Conservation (phyloP, 2,888 invertebrate species). For the Rhagonycha fulva region DNA sequence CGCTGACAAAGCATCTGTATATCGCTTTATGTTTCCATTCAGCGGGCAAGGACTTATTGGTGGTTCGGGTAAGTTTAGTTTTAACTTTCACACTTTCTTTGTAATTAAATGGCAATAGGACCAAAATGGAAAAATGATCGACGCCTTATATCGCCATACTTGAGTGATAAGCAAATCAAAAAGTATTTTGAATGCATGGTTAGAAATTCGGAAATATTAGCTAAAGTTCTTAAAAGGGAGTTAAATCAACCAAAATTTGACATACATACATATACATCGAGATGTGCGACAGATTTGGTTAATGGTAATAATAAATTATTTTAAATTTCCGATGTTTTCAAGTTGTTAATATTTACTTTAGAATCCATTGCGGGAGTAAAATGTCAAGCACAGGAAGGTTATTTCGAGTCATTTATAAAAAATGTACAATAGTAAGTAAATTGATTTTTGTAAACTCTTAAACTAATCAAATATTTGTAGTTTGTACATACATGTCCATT, state of each 20-base stretch:
- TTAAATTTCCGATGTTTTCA: too few species aligned
- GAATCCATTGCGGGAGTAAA: conserved; percentile 7
- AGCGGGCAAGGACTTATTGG: conserved; percentile 8
- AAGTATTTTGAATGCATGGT: not conserved
- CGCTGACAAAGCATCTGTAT: conserved; percentile 8
- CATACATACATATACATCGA: not conserved
- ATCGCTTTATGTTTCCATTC: conserved; percentile 7
- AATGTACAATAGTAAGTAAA: not conserved
- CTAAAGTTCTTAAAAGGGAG: not conserved
- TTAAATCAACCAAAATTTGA: not conserved
- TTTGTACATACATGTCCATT: conserved; percentile 8
- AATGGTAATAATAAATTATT: not conserved
- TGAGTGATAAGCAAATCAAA: conserved; percentile 6
- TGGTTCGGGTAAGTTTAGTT: not conserved
- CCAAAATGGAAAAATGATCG: conserved; percentile 12
- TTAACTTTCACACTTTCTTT: too few species aligned
- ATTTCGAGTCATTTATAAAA: not conserved
- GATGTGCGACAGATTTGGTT: conserved; percentile 8
- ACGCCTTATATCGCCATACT: not conserved
- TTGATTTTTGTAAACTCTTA: too few species aligned
- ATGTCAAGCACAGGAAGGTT: conserved; percentile 9
- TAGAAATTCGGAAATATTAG: not conserved
- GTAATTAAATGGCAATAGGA: not conserved
- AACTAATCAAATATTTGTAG: conserved; percentile 2
- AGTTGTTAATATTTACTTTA: not conserved